A percentile compares a stretch with the other conserved stretches of the same genome.
Evolutionary conservation across 2,113 vertebrate genomes (phyloP).

Genomic region (Aleadryas rufinucha): DNA sequence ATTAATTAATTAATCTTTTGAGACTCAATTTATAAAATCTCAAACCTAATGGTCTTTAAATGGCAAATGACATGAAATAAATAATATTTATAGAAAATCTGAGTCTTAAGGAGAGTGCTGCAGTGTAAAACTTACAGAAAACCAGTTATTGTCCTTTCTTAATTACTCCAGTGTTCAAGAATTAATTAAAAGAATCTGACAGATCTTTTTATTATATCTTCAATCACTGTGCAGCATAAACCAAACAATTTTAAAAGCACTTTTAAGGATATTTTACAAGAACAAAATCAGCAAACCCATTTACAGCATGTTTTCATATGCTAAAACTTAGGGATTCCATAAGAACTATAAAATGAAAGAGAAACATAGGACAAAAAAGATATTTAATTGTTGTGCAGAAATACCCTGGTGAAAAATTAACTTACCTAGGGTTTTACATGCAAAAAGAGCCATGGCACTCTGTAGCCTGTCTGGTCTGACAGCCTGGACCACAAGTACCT

Average conservation of each 20-base stretch:
- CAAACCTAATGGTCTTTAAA: background rate
- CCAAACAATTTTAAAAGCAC: background rate
- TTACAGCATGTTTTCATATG: background rate
- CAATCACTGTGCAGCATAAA: background rate
- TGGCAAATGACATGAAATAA: background rate
- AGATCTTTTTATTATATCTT: background rate
- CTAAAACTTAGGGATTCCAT: background rate
- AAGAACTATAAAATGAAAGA: background rate
- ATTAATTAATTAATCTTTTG: background rate
- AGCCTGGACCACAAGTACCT: conserved; percentile 91
- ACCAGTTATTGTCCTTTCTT: background rate
- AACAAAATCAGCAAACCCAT: background rate
- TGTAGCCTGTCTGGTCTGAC: conserved; percentile 90
- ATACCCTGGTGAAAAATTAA: background rate
- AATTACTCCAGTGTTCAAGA: background rate
- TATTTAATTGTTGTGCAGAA: background rate
- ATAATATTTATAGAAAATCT: background rate
- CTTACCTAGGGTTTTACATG: conserved; percentile 86
- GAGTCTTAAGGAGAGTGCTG: background rate
- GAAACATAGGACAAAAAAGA: background rate
- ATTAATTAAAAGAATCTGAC: background rate
- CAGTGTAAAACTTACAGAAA: background rate
- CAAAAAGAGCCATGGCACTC: conserved; percentile 88
- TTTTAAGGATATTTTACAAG: background rate
- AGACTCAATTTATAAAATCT: background rate